phyloP scores from a whole-genome alignment of 2,888 invertebrate genomes.

The Hybos culiciformis region DNA sequence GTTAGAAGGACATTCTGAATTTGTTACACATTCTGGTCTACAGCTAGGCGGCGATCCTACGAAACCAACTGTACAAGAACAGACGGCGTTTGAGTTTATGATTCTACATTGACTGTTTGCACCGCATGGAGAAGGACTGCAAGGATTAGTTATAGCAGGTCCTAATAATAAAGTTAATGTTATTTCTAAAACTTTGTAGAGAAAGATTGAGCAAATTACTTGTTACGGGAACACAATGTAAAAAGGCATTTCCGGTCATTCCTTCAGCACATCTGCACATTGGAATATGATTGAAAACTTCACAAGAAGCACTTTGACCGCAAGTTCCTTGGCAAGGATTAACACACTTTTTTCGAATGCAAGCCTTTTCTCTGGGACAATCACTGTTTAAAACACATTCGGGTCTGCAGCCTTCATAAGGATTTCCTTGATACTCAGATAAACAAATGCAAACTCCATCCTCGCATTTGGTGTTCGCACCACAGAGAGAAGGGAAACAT shows the following conservation, averaged over 20 bases:
- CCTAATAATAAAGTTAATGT: conserved; percentile 19
- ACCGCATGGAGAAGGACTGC: conserved; percentile 52
- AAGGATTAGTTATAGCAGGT: conserved; percentile 29
- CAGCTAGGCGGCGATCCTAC: conserved; percentile 54
- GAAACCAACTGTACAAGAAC: conserved; percentile 50
- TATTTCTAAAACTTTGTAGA: neutral
- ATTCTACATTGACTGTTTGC: conserved; percentile 48
- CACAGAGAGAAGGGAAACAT: conserved; percentile 62
- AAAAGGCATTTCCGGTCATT: conserved; percentile 57
- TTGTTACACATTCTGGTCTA: conserved; percentile 57
- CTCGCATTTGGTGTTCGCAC: conserved; percentile 53
- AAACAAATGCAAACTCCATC: conserved; percentile 55
- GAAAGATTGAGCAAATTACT: conserved; percentile 30
- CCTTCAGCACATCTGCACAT: conserved; percentile 46
- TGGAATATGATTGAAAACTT: conserved; percentile 61
- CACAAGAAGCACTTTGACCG: conserved; percentile 53
- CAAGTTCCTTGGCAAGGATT: conserved; percentile 64
- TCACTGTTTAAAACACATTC: conserved; percentile 57
- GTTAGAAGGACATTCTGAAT: conserved; percentile 56
- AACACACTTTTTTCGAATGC: conserved; percentile 54
- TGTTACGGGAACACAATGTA: conserved; percentile 43
- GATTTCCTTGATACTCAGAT: conserved; percentile 52
- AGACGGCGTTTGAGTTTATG: conserved; percentile 50
- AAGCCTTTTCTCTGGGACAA: conserved; percentile 51
- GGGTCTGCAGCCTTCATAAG: conserved; percentile 53